Base-by-base conservation (phyloP, 2,797 vertebrate species). In the Accipiter superciliosus region DNA sequence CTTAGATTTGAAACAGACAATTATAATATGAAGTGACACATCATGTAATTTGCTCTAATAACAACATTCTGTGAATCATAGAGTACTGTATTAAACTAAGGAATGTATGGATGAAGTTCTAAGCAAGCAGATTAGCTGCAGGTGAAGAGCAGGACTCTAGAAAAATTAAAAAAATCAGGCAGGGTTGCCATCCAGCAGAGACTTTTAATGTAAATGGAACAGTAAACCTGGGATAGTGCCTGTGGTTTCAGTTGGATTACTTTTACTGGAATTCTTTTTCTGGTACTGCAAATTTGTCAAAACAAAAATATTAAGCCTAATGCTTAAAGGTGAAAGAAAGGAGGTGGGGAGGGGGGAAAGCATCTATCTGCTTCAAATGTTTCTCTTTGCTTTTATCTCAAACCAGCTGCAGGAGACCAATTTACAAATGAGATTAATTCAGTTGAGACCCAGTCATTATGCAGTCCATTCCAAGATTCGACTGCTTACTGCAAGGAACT, bases 331-430 rank as follows among this genome's bases (percentile, higher is more conserved):
- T 45, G 39, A 44, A 81, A 70, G 39, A 40, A 83, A 6, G 9
- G 49, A 39, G 31, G 19, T 18, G 6, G 10, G 13, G 0, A 2
- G 5, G 1, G 12, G 47, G 16, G 29, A 21, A 42, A 25, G 33
- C 19, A 55, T 79, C 29, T 57, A 2, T 35, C 35, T 50, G 25
- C n/a, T 90, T 83, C 13, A 74, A 18, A 44, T 26, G 11, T 78
- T 84, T 71, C 6, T 81, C n/a, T 45, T 71, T 49, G 11, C 12
- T 89, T 83, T 84, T 78, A 40, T 93, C 26, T 89, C 57, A 59
- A 85, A 53, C 29, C 16, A 67, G 29, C 37, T 94, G 14, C 33
- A 66, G 67, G 33, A 84, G 52, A 25, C 29, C 24, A 63, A 19
- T 74, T 83, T 77, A 40, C 39, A 49, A 55, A 66, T 31, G 18